Evolutionary conservation across 2,888 invertebrate genomes (phyloP).

Genomic region (Erebia aethiops): DNA sequence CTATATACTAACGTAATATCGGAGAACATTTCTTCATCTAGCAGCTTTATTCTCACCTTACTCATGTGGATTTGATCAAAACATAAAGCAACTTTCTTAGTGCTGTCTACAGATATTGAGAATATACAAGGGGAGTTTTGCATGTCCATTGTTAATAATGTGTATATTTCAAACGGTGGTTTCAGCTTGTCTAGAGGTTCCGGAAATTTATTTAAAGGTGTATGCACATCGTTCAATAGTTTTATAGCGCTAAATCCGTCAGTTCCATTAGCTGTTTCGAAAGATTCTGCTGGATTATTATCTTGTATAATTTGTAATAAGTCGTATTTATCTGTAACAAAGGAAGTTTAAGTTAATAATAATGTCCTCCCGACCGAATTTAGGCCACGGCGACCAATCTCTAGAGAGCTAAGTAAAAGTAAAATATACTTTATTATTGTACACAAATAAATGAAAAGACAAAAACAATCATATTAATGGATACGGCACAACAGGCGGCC

Average conservation of each 20-base stretch:
- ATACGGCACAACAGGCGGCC: too few species aligned
- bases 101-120: slow-evolving; percentile 47
- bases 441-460: too few species aligned
- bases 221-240: slow-evolving; percentile 38
- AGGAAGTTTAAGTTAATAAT: not conserved
- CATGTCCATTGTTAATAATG: slow-evolving; percentile 51
- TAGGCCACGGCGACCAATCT: too few species aligned
- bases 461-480: too few species aligned
- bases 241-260: slow-evolving; percentile 40
- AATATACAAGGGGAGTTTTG: slow-evolving; percentile 54
- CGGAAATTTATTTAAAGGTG: slow-evolving; percentile 32
- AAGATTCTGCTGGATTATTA: slow-evolving; percentile 18
- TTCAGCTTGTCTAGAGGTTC: slow-evolving; percentile 38
- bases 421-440: too few species aligned
- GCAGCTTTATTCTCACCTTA: slow-evolving; percentile 5
- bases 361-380: too few species aligned
- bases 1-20: not conserved
- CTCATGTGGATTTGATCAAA: slow-evolving; percentile 36
- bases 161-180: slow-evolving; percentile 56
- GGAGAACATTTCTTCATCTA: slow-evolving; percentile 2
- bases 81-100: slow-evolving; percentile 49
- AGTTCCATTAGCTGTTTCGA: slow-evolving; percentile 33
- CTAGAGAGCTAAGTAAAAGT: too few species aligned
- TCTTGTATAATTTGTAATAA: slow-evolving; percentile 42
- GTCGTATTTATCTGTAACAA: slow-evolving; percentile 43